These are phyloP conservation scores for Erethizon dorsatum DNA, from an alignment of 2,797 vertebrate species.

Conservation along the genomic window DNA sequence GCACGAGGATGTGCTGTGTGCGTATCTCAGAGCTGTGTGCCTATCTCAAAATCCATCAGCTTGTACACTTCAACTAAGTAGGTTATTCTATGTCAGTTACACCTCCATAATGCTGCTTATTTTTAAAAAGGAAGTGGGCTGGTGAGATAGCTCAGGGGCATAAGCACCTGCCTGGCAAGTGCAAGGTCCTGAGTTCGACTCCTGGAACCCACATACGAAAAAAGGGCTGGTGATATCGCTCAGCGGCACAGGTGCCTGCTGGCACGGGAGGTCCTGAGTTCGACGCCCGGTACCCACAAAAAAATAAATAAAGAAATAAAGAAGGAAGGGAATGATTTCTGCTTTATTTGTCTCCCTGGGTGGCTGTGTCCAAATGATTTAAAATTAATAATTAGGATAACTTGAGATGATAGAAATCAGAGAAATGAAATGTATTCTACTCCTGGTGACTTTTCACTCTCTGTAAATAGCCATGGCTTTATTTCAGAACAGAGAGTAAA, in stretches of 20 bases:
- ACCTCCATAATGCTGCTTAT: background rate
- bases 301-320: background rate
- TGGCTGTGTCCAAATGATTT: conserved; percentile 5
- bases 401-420: conserved; percentile 37
- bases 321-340: background rate
- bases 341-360: background rate
- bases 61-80: background rate
- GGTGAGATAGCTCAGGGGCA: no score
- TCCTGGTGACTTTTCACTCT: background rate
- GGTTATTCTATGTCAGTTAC: background rate
- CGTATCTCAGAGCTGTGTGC: background rate
- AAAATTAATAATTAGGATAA: conserved; percentile 5
- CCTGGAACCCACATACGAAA: no score
- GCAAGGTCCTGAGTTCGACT: no score
- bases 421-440: background rate
- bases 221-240: no score
- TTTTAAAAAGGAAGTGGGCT: background rate
- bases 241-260: no score
- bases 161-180: no score
- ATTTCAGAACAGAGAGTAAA: background rate
- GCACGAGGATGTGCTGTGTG: background rate
- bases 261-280: no score
- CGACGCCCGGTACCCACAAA: no score
- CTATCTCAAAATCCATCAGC: background rate
- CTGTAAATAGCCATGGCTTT: background rate